These are phyloP conservation scores for Bufo gargarizans DNA, from an alignment of 2,113 vertebrate genomes.

Conservation along the genomic window DNA sequence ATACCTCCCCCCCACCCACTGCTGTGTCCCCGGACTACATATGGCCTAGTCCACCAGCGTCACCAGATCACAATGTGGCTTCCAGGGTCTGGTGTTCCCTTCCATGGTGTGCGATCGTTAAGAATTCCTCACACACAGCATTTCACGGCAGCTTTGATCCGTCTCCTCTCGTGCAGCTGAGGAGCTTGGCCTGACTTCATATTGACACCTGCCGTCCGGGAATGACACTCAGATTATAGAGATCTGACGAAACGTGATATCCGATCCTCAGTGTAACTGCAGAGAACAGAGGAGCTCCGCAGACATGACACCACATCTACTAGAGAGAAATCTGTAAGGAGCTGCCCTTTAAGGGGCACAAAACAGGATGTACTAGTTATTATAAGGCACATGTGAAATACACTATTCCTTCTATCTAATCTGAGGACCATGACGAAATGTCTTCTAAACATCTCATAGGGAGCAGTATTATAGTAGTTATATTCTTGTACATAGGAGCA, in stretches of 20 bases:
- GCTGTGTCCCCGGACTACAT: not conserved
- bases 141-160: not conserved
- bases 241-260: not conserved
- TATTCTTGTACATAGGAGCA: not conserved
- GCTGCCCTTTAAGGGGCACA: not conserved
- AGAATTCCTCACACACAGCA: not conserved
- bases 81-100: not conserved
- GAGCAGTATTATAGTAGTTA: not conserved
- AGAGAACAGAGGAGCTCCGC: not conserved
- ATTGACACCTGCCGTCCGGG: not conserved
- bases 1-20: not conserved
- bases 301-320: no score
- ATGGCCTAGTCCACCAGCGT: not conserved
- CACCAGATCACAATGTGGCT: conserved; percentile 4
- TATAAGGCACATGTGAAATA: not conserved
- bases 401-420: not conserved
- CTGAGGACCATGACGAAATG: not conserved
- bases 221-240: not conserved
- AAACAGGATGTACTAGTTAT: not conserved
- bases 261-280: not conserved
- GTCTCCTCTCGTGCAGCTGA: not conserved
- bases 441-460: not conserved
- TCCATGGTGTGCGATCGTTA: not conserved
- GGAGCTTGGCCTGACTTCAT: not conserved
- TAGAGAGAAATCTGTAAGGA: not conserved